Base-by-base conservation (phyloP, 2,797 vertebrate genomes). In the Sandelia bainsii region DNA sequence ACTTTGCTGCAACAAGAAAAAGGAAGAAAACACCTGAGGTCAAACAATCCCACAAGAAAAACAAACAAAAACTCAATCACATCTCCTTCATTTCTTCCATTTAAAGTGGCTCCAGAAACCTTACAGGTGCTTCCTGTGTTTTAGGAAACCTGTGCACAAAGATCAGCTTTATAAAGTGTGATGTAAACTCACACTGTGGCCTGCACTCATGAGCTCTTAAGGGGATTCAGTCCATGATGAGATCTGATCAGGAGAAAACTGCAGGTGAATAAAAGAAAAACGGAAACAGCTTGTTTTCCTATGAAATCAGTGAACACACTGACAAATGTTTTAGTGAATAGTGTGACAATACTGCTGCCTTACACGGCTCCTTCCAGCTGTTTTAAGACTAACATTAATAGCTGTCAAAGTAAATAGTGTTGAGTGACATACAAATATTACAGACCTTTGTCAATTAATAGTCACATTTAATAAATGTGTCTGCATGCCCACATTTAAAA, bases 381-480 rank as follows among this genome's bases (percentile, higher is more conserved):
- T 62, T 74, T 79, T 73, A 76, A 82, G 75, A 87, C 79, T 48
- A 46, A 84, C 78, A 82, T 72, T 82, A 78, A 77, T 27, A 79
- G 77, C 79, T 71, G 76, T 91, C 80, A 87, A 87, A 83, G 71
- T 67, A 87, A 90, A 77, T 57, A 25, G 75, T 84, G 77, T 82
- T 75, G 82, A 83, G 80, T 78, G 84, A 90, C 86, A 85, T 85
- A 93, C 72, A 90, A 86, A 85, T 65, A 89, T 87, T 89, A 91
- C 87, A 92, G 89, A 93, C 90, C 88, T 86, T 79, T 58, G 85
- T 90, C 88, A 88, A 91, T 91, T 87, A 83, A 86, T 83, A 75
- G 80, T 90, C 88, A 92, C 91, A 91, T 92, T 90, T 84, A 91
- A 86, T 85, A 82, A 89, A 91, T 88, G 90, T 91, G 92, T 89